These are phyloP conservation scores for Saturnia pavonia DNA, from an alignment of 2,888 invertebrate genomes.

Conservation along the genomic window DNA sequence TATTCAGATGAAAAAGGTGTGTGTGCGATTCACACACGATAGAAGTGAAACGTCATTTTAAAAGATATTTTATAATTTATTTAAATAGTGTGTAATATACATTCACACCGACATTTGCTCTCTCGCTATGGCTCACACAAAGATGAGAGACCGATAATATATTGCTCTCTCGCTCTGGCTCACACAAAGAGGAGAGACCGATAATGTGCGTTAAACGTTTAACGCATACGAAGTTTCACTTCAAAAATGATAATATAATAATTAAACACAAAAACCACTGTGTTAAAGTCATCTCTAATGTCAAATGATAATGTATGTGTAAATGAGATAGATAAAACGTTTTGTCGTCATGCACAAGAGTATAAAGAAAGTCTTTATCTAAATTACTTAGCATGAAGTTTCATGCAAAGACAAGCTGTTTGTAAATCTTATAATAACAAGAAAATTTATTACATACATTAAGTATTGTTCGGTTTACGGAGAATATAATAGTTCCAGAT, in stretches of 20 bases:
- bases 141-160: too few species aligned
- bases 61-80: too few species aligned
- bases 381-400: constrained; percentile 33
- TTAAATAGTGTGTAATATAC: too few species aligned
- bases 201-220: too few species aligned
- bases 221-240: too few species aligned
- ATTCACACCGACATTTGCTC: too few species aligned
- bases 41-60: too few species aligned
- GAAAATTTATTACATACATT: constrained; percentile 8
- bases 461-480: background rate
- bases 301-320: constrained; percentile 31
- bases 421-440: background rate
- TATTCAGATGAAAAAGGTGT: too few species aligned
- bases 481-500: background rate
- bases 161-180: too few species aligned
- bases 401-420: background rate
- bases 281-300: constrained; percentile 25
- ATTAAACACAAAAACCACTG: background rate
- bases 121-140: too few species aligned
- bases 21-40: too few species aligned
- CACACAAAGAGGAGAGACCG: too few species aligned
- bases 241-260: background rate
- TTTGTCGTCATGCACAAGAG: constrained; percentile 47
- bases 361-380: constrained; percentile 55
- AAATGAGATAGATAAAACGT: constrained; percentile 25